Evolutionary conservation across 2,888 invertebrate genomes (phyloP), one percentile per base, ranked within the genome.

Genomic region (Drosophila mercatorum): DNA sequence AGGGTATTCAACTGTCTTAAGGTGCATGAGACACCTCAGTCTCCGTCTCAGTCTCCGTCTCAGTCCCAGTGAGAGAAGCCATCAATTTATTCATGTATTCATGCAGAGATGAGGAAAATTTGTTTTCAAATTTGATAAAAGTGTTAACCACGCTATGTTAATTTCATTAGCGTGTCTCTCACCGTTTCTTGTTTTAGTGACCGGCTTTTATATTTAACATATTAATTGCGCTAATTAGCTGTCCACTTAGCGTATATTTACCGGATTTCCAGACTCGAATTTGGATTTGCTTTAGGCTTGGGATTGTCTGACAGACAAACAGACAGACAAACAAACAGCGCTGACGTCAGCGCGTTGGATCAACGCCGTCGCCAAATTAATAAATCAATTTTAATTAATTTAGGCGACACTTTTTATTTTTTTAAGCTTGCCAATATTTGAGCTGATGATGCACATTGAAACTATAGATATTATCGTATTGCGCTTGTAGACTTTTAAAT

Each of bases 121-220:
- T 82, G 49, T 78, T 77, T 70, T 76, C 77, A 82, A 82, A 84
- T 90, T 88, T 89, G 74, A 79, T 88, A 78, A 82, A 90, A 81
- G 82, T 88, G 84, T 88, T 88, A 90, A 89, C 85, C 88, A 85
- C 73, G 79, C 74, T 78, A 78, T 89, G 88, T 82, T 84, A 88
- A 88, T 90, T 88, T 72, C 79, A 89, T 88, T 90, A 89, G 81
- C 89, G 79, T 56, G 77, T 81, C 75, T 75, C 49, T 53, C n/a
- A 10, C 14, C 8, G 57, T 52, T 72, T 71, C 69, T 70, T 72
- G 72, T 80, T 75, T 78, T 78, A 75, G 61, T 80, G 81, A 75
- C 81, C 81, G 81, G 70, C 64, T 77, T 77, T 68, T 70, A 70
- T 72, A 53, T 75, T 67, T 65, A 70, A 51, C 55, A 63, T 73